phyloP scores from a whole-genome alignment of 1,140 invertebrate species.

The Cotesia vestalis region DNA sequence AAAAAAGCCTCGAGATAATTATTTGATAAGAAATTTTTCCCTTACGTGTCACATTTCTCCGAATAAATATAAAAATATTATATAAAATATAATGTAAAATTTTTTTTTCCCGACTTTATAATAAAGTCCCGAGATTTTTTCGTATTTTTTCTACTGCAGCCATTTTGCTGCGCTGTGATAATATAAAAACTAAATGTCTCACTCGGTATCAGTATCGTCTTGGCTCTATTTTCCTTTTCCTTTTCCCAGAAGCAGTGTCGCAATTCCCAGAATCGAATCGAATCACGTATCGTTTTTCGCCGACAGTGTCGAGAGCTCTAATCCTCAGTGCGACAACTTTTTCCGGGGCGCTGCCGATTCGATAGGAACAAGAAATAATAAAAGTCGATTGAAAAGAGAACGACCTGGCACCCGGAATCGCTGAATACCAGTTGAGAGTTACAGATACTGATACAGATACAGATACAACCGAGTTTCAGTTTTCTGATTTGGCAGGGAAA shows the following conservation, averaged over 20 bases:
- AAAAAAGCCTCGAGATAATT: too few species aligned
- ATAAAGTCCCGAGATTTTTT: too few species aligned
- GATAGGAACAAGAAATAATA: constrained; percentile 7
- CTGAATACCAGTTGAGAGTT: neutral
- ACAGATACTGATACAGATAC: too few species aligned
- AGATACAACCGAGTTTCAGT: too few species aligned
- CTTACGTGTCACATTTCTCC: too few species aligned
- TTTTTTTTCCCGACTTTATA: too few species aligned
- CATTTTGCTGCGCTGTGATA: neutral
- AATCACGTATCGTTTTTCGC: constrained; percentile 27
- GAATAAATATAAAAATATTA: too few species aligned
- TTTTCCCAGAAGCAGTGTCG: neutral
- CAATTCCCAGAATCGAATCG: constrained; percentile 35
- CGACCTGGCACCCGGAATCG: too few species aligned
- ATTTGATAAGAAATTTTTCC: too few species aligned
- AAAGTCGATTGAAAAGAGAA: neutral
- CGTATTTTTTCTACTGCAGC: neutral
- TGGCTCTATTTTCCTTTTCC: neutral
- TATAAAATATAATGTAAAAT: too few species aligned
- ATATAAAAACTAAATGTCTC: constrained; percentile 23
- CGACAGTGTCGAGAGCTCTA: constrained; percentile 11
- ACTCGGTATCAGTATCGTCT: constrained; percentile 21
- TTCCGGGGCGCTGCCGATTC: neutral
- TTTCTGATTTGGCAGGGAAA: constrained; percentile 30
- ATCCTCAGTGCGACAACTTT: constrained; percentile 14